Conservation (phyloP, 1,140 invertebrate species). For the Diabrotica undecimpunctata region DNA sequence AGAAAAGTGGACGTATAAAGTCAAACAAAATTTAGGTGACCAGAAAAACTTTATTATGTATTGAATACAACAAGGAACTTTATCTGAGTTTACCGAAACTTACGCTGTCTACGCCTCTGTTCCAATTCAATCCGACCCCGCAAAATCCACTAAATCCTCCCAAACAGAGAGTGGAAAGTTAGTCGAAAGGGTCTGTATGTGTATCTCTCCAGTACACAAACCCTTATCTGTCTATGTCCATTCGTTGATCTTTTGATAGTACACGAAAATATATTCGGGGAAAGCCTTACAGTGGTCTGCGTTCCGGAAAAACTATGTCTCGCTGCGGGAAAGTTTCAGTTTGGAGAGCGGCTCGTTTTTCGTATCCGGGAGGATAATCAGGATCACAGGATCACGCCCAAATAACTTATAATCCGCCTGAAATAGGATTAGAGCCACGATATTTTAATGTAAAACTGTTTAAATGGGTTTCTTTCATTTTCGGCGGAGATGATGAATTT, state of each 20-base stretch:
- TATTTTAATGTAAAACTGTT: background rate
- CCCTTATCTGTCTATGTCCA: conserved; percentile 20
- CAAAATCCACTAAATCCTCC: conserved; percentile 10
- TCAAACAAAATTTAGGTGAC: too few relatives aligned
- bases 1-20: too few relatives aligned
- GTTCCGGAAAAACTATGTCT: conserved; percentile 18
- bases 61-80: too few relatives aligned
- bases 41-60: too few relatives aligned
- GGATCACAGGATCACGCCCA: background rate
- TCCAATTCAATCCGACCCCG: conserved; percentile 4
- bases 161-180: conserved; percentile 5
- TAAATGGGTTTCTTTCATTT: background rate
- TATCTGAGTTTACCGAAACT: too few relatives aligned
- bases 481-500: background rate
- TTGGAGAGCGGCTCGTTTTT: conserved; percentile 8
- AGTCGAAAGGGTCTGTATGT: conserved; percentile 17
- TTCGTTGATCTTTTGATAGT: conserved; percentile 26
- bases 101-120: background rate
- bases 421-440: conserved; percentile 3
- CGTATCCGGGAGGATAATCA: conserved; percentile 11
- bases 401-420: conserved; percentile 13
- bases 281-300: conserved; percentile 9
- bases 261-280: conserved; percentile 22
- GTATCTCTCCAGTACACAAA: conserved; percentile 20
- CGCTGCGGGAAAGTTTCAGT: conserved; percentile 12